These are phyloP conservation scores for Lithobates sylvaticus DNA, from an alignment of 2,797 vertebrate species.

Conservation along the genomic window DNA sequence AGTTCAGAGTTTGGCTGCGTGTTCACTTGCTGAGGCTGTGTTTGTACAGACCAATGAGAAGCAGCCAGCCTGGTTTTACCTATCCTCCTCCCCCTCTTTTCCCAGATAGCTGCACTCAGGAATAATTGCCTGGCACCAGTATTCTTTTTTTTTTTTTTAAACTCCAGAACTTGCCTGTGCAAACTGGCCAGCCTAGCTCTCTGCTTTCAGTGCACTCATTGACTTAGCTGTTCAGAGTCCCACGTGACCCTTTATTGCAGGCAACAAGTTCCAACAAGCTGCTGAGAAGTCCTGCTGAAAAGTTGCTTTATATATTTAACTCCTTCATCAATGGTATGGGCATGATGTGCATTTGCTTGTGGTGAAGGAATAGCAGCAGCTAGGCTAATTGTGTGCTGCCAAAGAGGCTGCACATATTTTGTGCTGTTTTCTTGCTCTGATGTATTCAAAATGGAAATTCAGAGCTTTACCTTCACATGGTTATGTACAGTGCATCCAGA, in stretches of 20 bases:
- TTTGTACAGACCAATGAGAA: slow-evolving; percentile 2
- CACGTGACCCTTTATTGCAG: slow-evolving; percentile 62
- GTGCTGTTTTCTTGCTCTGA: too few relatives aligned
- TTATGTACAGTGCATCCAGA: too few relatives aligned
- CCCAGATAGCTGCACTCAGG: not conserved
- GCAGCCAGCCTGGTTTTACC: not conserved
- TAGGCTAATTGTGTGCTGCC: too few relatives aligned
- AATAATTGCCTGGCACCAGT: slow-evolving; percentile 30
- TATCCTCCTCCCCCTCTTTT: not conserved
- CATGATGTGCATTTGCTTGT: not conserved
- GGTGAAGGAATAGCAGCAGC: not conserved
- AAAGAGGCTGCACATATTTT: too few relatives aligned
- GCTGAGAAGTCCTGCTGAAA: slow-evolving; percentile 34
- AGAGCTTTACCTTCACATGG: too few relatives aligned
- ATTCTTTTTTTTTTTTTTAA: slow-evolving; percentile 26
- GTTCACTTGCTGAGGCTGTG: not conserved
- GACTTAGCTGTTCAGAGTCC: slow-evolving; percentile 54
- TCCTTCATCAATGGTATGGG: not conserved
- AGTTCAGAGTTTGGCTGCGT: not conserved
- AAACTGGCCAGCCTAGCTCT: slow-evolving; percentile 69
- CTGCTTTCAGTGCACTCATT: slow-evolving; percentile 62
- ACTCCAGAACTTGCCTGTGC: slow-evolving; percentile 58
- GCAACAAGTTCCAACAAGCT: slow-evolving; percentile 63
- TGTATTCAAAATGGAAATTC: too few relatives aligned
- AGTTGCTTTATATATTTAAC: slow-evolving; percentile 34